Evolutionary conservation across 2,888 invertebrate species (phyloP), one percentile per base, ranked within the genome.

Genomic region (Pemphredon lugubris): DNA sequence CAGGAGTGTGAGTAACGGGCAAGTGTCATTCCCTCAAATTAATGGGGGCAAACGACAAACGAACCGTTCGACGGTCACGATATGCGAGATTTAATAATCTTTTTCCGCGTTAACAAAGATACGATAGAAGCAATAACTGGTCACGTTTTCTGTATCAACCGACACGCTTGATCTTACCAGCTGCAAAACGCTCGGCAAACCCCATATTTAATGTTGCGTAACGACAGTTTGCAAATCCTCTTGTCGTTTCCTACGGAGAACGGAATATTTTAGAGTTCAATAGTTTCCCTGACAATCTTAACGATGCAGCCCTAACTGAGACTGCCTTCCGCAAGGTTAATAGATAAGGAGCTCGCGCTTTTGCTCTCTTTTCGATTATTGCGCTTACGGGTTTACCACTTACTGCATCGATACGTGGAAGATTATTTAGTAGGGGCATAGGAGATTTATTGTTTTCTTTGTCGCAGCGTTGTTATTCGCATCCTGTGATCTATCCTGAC

Each of bases 201-300:
- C 73, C 64, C 73, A 47, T 68, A 59, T 57, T 72, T 73, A 72
- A 76, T 68, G 66, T 54, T 55, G 45, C 26, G 21, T 47, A 54
- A 45, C 72, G 80, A 77, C 71, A 75, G 73, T 26, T n/a, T 23
- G 11, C 18, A 26, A 51, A 60, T 64, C 32, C 57, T 47, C 26
- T 60, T 16, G 37, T 39, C 40, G 21, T 30, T 47, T 26, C 26
- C 60, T 61, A 42, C 63, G 58, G 57, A 60, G 75, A 57, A 55
- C 83, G 83, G 84, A 87, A 86, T 84, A 86, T 86, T 85, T 86
- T 66, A 69, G 78, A 79, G 74, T 77, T 77, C 73, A 80, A 83
- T 73, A 74, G 71, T 84, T 83, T 74, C 55, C 54, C 51, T 63
- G 81, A 85, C 83, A 83, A 86, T 58, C 58, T 48, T 51, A 74